These are phyloP conservation scores for Drosophila tsacasi DNA, from an alignment of 1,140 invertebrate genomes.

Conservation along the genomic window DNA sequence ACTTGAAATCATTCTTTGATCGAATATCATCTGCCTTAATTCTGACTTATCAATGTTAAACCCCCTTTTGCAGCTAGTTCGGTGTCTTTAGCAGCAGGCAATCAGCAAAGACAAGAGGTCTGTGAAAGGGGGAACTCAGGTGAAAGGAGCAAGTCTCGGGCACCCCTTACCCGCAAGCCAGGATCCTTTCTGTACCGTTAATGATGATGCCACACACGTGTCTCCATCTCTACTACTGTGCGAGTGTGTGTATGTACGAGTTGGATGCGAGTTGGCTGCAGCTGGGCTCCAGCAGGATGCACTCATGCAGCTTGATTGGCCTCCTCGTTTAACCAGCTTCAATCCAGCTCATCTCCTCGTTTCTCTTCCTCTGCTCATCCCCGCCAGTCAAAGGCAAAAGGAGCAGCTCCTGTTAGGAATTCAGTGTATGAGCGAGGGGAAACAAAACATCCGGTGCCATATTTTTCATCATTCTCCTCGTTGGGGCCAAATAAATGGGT, in stretches of 20 bases:
- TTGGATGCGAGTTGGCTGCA: conserved; percentile 21
- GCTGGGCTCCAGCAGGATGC: conserved; percentile 47
- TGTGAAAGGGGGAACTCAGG: conserved; percentile 15
- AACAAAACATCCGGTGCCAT: conserved; percentile 19
- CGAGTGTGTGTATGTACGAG: conserved; percentile 1
- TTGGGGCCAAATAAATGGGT: conserved; percentile 38
- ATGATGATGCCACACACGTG: conserved; percentile 58
- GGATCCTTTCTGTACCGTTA: conserved; percentile 40
- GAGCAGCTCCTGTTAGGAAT: conserved; percentile 1
- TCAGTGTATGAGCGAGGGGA: neutral
- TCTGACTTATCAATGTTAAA: conserved; percentile 15
- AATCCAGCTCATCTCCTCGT: neutral
- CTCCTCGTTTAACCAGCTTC: conserved; percentile 42
- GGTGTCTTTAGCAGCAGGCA: conserved; percentile 32
- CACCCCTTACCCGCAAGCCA: conserved; percentile 9
- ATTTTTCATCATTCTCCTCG: conserved; percentile 24
- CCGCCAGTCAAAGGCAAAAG: conserved; percentile 11
- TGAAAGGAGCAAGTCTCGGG: conserved; percentile 19
- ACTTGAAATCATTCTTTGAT: conserved; percentile 17
- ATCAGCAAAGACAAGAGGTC: conserved; percentile 59
- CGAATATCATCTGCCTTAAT: conserved; percentile 12
- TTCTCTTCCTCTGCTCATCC: too few species aligned
- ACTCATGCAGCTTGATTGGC: conserved; percentile 81
- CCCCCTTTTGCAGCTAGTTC: neutral
- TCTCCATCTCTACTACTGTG: conserved; percentile 4